A percentile compares a stretch with the other conserved stretches of the same genome.
phyloP scores from a whole-genome alignment of 2,888 invertebrate genomes.

The Muscina levida region DNA sequence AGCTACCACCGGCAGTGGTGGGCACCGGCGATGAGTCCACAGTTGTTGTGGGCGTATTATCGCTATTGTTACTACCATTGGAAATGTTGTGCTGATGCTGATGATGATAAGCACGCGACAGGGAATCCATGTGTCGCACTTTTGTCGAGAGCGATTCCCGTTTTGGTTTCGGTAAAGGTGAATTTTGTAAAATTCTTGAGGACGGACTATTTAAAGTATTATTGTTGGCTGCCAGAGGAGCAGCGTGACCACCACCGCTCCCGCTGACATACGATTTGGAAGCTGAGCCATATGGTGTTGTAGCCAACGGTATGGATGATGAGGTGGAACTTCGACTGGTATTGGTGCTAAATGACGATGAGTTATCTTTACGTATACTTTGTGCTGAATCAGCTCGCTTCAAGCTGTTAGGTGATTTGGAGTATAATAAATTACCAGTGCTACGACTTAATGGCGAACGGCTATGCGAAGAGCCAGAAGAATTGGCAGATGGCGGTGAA shows the following conservation, averaged over 20 bases:
- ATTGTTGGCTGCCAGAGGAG: constrained; percentile 63
- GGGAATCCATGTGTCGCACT: constrained; percentile 81
- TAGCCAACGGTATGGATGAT: constrained; percentile 78
- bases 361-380: constrained; percentile 78
- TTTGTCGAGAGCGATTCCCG: constrained; percentile 82
- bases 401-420: constrained; percentile 75
- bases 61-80: constrained; percentile 53
- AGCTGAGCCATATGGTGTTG: constrained; percentile 74
- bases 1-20: constrained; percentile 48
- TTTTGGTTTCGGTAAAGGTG: constrained; percentile 79
- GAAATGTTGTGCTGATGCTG: constrained; percentile 71
- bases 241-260: constrained; percentile 66
- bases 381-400: constrained; percentile 82
- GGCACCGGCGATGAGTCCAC: constrained; percentile 49
- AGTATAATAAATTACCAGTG: constrained; percentile 76
- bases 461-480: constrained; percentile 70
- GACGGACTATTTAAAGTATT: constrained; percentile 73
- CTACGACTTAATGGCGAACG: constrained; percentile 79
- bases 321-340: constrained; percentile 78
- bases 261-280: constrained; percentile 69
- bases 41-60: constrained; percentile 50
- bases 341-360: constrained; percentile 71
- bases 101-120: constrained; percentile 78
- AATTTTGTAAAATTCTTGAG: constrained; percentile 76
- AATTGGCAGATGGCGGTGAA: constrained; percentile 73